Evolutionary conservation across 2,113 vertebrate genomes (phyloP), one percentile per base, ranked within the genome.

Genomic region (Aphelocoma coerulescens): DNA sequence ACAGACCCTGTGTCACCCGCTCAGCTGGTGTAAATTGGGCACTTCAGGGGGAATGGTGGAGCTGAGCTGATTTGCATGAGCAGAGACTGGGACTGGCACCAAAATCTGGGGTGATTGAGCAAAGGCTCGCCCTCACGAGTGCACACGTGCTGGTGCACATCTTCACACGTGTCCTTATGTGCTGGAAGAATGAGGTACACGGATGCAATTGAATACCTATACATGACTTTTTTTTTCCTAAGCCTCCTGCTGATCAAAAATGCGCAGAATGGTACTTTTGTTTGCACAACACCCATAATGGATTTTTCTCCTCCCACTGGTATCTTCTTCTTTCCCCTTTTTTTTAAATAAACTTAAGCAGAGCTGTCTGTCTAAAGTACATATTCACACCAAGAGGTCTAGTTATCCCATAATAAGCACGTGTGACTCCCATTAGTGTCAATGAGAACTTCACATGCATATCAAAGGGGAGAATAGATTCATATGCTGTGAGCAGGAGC

Each of bases 391-490:
- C 76, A 84, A 97, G 96, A 84, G 77, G 89, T 96, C 96, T 98
- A 71, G 95, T 97, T 97, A 96, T 97, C 90, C 77, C 18, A 26
- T 95, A 95, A 78, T 95, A 97, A 97, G 92, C 90, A 63, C 23
- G 12, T 97, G 95, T 97, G 94, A 92, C 92, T 94, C 97, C 94
- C 88, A 96, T 95, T 85, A 92, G 76, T 95, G 91, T 96, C 97
- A 97, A 81, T 97, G 97, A 96, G 96, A 98, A 86, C 96, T 95
- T 93, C 91, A 80, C 95, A 86, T 95, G 96, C 94, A 85, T 96
- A 92, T 97, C 96, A 97, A 97, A 97, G 93, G 80, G 84, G 65
- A 96, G 96, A 97, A 97, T 41, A 97, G 97, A 97, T 96, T 97
- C 94, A 91, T 96, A 93, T 55, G 82, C 96, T 96, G 85, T 54